Evolutionary conservation across 1,140 invertebrate species (phyloP), one percentile per base, ranked within the genome.

Genomic region (Neoseiulus cucumeris): DNA sequence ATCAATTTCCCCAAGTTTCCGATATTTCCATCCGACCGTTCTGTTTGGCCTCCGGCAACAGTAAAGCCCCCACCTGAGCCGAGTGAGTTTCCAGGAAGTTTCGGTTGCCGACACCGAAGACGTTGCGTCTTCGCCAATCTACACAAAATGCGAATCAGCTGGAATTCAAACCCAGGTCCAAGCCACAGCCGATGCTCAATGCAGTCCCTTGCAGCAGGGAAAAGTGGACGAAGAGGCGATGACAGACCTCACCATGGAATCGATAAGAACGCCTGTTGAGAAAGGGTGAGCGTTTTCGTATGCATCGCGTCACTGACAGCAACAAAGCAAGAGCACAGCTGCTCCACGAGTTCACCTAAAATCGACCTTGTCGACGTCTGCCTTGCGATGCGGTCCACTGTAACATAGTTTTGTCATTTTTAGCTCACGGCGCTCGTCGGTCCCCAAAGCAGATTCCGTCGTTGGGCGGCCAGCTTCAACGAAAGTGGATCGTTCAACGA

Each of bases 241-340:
- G 51, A 59, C 51, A 17, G 51, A 59, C 51, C 51, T 59, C 1
- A 59, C 51, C 17, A 59, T 59, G 51, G 51, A 59, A 14, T 25
- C 51, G 2, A 59, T 59, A 14, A 25, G 22, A 29, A 25, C 14
- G 14, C 14, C 51, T 9, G 51, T 20, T 9, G 33, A 4, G 4
- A 39, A 9, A 9, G 9, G 33, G 33, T 39, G 33, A 39, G 33
- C 33, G 33, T 39, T 9, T 39, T n/a, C n/a, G n/a, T n/a, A n/a
- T n/a, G n/a, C n/a, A n/a, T n/a, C n/a, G n/a, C n/a, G n/a, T n/a
- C n/a, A n/a, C n/a, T n/a, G n/a, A n/a, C n/a, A n/a, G n/a, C n/a
- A n/a, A n/a, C n/a, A n/a, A n/a, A n/a, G n/a, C n/a, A n/a, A n/a
- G n/a, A n/a, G n/a, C n/a, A n/a, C n/a, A n/a, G n/a, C n/a, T n/a